Evolutionary conservation across 2,797 vertebrate genomes (phyloP), one percentile per base, ranked within the genome.

Genomic region (Craterocephalus amniculus): DNA sequence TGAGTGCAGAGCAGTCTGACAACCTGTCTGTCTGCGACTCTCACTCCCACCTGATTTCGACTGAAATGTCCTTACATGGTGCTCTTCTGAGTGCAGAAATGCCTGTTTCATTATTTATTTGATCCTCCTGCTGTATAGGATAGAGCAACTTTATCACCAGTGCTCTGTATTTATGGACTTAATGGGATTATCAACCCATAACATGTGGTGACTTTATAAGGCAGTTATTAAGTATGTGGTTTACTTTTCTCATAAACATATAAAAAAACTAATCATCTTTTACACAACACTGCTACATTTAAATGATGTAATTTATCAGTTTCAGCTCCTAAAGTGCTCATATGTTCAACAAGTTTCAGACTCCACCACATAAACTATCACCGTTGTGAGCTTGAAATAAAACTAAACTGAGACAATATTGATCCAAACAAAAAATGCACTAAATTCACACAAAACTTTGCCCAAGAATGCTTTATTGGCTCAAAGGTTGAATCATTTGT

Each of bases 41-140:
- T 74, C 40, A 61, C 69, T 0, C 24, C 48, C 89, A 89, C 80
- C 65, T 91, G 91, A 79, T 90, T 89, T 83, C 63, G 51, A 63
- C 83, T 84, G 22, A 72, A 68, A 86, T 89, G 24, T 76, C 86
- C 89, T 86, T 89, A 87, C 64, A 90, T 89, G 88, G 87, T 62
- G 58, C 68, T 84, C n/a, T 72, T 66, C 63, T 58, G 36, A 76
- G 52, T 48, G 76, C 66, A 83, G 40, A 67, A 24, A 67, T 70
- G 48, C 56, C 73, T 60, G 22, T 81, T 76, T 22, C 70, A 22
- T 22, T 52, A 8, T n/a, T 80, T 67, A 31, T 74, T 72, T 72
- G 69, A 45, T 45, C 18, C 18, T 14, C 45, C 64, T 80, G 69
- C 62, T 83, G 67, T 73, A 76, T 35, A 88, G 61, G 45, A 67